Percentiles rank a stretch among this genome's conserved stretches.
Conservation (phyloP, 2,113 vertebrate genomes). For the Colinus virginianus region DNA sequence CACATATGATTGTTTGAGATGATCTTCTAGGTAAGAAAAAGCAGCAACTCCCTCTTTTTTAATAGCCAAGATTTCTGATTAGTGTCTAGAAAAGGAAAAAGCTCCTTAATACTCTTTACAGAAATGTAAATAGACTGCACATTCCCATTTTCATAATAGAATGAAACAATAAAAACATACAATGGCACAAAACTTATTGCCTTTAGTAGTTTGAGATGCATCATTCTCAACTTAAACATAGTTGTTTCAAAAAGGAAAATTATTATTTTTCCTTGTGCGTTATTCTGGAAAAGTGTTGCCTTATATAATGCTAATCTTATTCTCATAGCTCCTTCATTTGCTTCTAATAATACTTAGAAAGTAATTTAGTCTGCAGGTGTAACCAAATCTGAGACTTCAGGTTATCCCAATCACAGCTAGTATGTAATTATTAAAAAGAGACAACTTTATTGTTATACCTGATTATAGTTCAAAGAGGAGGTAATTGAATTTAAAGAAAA, state of each 20-base stretch:
- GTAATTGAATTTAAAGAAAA: not conserved
- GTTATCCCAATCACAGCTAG: constrained; percentile 27
- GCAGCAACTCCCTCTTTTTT: not conserved
- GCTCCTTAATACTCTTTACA: not conserved
- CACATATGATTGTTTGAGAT: not conserved
- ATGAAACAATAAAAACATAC: not conserved
- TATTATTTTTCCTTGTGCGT: not conserved
- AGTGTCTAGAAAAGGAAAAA: not conserved
- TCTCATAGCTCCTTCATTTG: constrained; percentile 38
- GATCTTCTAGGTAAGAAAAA: not conserved
- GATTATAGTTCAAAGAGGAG: not conserved
- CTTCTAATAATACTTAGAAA: constrained; percentile 61
- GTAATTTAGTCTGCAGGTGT: constrained; percentile 48
- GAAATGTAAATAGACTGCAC: not conserved
- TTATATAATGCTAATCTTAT: constrained; percentile 10
- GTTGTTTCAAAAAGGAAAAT: not conserved
- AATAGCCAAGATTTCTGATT: not conserved
- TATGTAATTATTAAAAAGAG: constrained; percentile 52
- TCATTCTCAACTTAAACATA: not conserved
- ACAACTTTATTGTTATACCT: constrained; percentile 7
- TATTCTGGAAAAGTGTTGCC: not conserved
- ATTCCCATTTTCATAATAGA: not conserved
- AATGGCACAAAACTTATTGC: not conserved
- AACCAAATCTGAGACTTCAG: constrained; percentile 30
- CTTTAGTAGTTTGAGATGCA: not conserved